These are phyloP conservation scores for Globodera rostochiensis DNA, from an alignment of 1,140 invertebrate species.

Conservation along the genomic window DNA sequence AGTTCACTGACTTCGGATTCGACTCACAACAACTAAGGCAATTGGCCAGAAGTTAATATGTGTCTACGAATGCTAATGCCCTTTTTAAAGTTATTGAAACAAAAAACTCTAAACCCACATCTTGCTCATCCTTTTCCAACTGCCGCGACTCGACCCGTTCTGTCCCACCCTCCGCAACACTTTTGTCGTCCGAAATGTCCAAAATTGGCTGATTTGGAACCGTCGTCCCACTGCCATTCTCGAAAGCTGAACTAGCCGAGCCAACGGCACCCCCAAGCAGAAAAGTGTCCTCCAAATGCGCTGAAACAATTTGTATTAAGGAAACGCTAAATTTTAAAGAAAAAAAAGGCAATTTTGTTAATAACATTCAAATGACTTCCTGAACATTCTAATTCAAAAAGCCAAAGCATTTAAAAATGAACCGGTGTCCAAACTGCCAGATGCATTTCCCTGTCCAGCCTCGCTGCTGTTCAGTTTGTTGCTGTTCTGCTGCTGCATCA, in stretches of 20 bases:
- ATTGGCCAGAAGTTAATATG: too few relatives aligned
- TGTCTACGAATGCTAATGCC: too few relatives aligned
- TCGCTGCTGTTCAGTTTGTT: background rate
- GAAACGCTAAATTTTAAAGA: background rate
- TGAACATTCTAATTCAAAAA: background rate
- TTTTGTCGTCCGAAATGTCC: too few relatives aligned
- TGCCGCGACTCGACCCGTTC: too few relatives aligned
- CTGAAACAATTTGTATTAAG: background rate
- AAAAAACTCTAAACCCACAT: too few relatives aligned
- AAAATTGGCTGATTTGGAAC: too few relatives aligned
- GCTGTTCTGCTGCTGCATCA: background rate
- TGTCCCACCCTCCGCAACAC: too few relatives aligned
- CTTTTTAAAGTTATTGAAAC: too few relatives aligned
- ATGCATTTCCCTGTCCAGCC: background rate
- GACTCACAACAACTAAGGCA: too few relatives aligned
- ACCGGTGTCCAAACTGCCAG: background rate
- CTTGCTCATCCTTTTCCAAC: too few relatives aligned
- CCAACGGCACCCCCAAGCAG: background rate
- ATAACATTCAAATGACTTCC: background rate
- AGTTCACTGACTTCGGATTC: too few relatives aligned
- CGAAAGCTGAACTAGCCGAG: too few relatives aligned
- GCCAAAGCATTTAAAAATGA: background rate
- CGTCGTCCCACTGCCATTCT: background rate
- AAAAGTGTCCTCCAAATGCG: slow-evolving; percentile 9
- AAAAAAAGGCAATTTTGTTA: background rate